Conservation (phyloP, 2,888 invertebrate genomes). For the Drosophila differens region DNA sequence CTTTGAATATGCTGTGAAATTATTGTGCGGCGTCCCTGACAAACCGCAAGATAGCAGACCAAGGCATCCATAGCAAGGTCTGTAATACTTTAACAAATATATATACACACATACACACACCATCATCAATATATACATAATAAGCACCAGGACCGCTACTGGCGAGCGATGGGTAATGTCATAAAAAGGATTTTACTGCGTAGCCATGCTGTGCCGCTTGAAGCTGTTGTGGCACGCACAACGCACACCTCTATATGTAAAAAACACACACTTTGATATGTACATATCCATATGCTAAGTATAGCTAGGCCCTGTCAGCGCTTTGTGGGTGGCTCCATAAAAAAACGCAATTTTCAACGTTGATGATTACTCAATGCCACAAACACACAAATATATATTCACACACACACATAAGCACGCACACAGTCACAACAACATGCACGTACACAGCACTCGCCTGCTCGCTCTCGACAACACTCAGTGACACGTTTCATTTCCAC, state of each 20-base stretch:
- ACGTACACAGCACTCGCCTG: slow-evolving; percentile 24
- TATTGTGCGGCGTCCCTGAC: slow-evolving; percentile 67
- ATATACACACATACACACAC: slow-evolving; percentile 10
- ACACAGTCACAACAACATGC: slow-evolving; percentile 24
- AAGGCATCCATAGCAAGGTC: slow-evolving; percentile 38
- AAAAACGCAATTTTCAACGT: slow-evolving; percentile 81
- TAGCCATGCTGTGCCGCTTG: slow-evolving; percentile 70
- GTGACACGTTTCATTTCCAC: slow-evolving; percentile 74
- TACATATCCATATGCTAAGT: slow-evolving; percentile 54
- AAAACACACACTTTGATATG: slow-evolving; percentile 27
- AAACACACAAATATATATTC: slow-evolving; percentile 59
- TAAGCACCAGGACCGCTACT: slow-evolving; percentile 33
- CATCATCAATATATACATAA: neutral
- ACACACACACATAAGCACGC: slow-evolving; percentile 25
- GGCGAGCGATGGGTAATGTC: slow-evolving; percentile 61
- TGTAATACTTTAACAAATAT: slow-evolving; percentile 19
- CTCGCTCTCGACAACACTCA: slow-evolving; percentile 5
- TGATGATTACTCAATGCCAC: slow-evolving; percentile 81
- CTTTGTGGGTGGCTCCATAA: slow-evolving; percentile 65
- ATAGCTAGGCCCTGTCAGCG: slow-evolving; percentile 71
- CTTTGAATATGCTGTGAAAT: slow-evolving; percentile 81
- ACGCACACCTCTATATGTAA: slow-evolving; percentile 6
- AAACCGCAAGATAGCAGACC: slow-evolving; percentile 56
- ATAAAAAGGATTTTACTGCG: slow-evolving; percentile 80
- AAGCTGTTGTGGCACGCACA: slow-evolving; percentile 58